Percentiles rank a stretch among this genome's conserved stretches.
These are phyloP conservation scores for Lethrus apterus DNA, from an alignment of 1,140 invertebrate genomes.

Conservation along the genomic window DNA sequence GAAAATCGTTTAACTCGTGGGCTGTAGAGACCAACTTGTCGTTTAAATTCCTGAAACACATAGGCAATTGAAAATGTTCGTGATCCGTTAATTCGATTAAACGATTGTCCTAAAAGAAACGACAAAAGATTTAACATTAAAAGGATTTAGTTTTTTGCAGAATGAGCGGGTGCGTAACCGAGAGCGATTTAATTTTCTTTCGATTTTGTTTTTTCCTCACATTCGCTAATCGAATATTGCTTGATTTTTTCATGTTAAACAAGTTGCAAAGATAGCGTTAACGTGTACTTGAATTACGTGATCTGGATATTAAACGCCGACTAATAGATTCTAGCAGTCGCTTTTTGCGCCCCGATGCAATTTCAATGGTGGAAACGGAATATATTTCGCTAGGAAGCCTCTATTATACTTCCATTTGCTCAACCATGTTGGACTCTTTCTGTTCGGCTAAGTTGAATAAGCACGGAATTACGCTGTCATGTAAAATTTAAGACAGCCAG, in stretches of 20 bases:
- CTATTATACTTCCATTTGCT: constrained; percentile 14
- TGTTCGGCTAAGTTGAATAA: constrained; percentile 10
- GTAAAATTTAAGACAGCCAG: no score
- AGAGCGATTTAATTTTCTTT: constrained; percentile 2
- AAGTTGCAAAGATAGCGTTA: constrained; percentile 6
- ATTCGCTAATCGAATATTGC: constrained; percentile 14
- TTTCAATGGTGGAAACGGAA: constrained; percentile 11
- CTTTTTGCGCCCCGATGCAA: constrained; percentile 14
- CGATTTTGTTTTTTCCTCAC: constrained; percentile 2
- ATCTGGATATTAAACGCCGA: constrained; percentile 11
- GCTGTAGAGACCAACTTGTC: background rate
- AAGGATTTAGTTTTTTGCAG: constrained; percentile 11
- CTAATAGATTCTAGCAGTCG: constrained; percentile 13
- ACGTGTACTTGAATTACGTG: constrained; percentile 13
- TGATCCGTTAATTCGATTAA: constrained; percentile 16
- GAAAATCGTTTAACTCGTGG: no score
- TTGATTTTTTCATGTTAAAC: constrained; percentile 7
- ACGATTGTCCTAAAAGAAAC: constrained; percentile 3
- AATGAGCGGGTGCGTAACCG: constrained; percentile 2
- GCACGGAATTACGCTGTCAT: constrained; percentile 7
- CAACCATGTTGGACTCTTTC: constrained; percentile 7
- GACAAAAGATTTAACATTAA: constrained; percentile 14
- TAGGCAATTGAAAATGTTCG: background rate
- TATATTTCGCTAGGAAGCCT: constrained; percentile 12
- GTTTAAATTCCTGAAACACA: constrained; percentile 6